These are phyloP conservation scores for Rhinophrynus dorsalis DNA, from an alignment of 2,797 vertebrate species.

Conservation along the genomic window DNA sequence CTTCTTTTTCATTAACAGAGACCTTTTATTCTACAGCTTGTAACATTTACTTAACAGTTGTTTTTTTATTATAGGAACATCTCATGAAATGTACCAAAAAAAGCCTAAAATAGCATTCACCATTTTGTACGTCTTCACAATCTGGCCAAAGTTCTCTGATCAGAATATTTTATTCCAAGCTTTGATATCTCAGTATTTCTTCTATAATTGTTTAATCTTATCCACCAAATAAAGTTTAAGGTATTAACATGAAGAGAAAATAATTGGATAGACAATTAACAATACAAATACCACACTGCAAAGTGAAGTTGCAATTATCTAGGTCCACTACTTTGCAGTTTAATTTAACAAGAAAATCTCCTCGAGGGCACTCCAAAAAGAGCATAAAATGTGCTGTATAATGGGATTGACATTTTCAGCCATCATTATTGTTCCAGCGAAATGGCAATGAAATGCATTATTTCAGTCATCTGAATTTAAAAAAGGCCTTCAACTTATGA, in stretches of 20 bases:
- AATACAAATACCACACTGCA: constrained; percentile 62
- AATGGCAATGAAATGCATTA: constrained; percentile 24
- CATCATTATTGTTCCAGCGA: constrained; percentile 55
- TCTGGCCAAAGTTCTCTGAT: background rate
- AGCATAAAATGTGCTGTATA: constrained; percentile 53
- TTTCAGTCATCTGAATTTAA: background rate
- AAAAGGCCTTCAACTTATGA: background rate
- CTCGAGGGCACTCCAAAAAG: constrained; percentile 61
- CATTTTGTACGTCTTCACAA: too few relatives aligned
- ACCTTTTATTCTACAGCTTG: too few relatives aligned
- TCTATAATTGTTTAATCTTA: background rate
- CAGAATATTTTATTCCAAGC: background rate
- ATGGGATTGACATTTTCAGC: constrained; percentile 66
- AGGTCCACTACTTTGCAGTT: constrained; percentile 61
- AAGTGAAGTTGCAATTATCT: constrained; percentile 54
- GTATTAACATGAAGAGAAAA: constrained; percentile 46
- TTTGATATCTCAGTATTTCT: background rate
- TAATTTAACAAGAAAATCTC: constrained; percentile 59
- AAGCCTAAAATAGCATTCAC: too few relatives aligned
- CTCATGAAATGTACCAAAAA: too few relatives aligned
- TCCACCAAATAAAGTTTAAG: constrained; percentile 9
- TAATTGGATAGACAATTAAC: constrained; percentile 73
- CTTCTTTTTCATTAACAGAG: too few relatives aligned
- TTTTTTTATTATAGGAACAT: too few relatives aligned
- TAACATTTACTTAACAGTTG: too few relatives aligned